Percentiles rank a stretch among this genome's conserved stretches.
Evolutionary conservation across 2,797 vertebrate genomes (phyloP).

Genomic region (Gambelia wislizenii): DNA sequence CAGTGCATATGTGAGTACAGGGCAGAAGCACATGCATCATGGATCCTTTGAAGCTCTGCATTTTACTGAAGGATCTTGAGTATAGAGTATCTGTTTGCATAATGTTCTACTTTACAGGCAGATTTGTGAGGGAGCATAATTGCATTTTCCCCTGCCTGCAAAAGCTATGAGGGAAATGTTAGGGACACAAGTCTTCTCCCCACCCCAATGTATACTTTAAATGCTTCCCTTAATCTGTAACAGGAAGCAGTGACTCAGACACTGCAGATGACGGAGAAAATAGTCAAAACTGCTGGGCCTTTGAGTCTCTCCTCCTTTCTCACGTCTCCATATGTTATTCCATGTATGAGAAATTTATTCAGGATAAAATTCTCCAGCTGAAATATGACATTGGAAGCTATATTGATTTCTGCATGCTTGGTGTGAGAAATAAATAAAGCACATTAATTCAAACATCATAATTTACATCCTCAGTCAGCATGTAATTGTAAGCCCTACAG

Average conservation of each 20-base stretch:
- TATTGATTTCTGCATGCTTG: background rate
- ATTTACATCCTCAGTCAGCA: background rate
- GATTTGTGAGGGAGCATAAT: constrained; percentile 12
- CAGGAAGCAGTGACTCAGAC: constrained; percentile 6
- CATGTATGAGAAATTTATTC: background rate
- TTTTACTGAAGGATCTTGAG: background rate
- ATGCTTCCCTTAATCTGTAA: background rate
- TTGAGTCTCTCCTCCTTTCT: constrained; percentile 10
- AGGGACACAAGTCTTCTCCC: constrained; percentile 6
- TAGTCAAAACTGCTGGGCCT: background rate
- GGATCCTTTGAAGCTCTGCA: background rate
- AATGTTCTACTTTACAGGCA: background rate
- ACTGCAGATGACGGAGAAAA: background rate
- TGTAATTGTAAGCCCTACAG: background rate
- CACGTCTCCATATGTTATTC: background rate
- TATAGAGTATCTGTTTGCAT: background rate
- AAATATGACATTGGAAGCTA: constrained; percentile 19
- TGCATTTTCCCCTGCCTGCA: background rate
- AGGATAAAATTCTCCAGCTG: background rate
- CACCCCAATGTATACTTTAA: background rate
- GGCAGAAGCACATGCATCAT: background rate
- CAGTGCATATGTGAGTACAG: background rate
- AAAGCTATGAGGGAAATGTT: background rate
- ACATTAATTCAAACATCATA: background rate
- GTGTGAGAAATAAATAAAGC: constrained; percentile 18